These are phyloP conservation scores for Hylaeus anthracinus DNA, from an alignment of 1,140 invertebrate species.

Conservation along the genomic window DNA sequence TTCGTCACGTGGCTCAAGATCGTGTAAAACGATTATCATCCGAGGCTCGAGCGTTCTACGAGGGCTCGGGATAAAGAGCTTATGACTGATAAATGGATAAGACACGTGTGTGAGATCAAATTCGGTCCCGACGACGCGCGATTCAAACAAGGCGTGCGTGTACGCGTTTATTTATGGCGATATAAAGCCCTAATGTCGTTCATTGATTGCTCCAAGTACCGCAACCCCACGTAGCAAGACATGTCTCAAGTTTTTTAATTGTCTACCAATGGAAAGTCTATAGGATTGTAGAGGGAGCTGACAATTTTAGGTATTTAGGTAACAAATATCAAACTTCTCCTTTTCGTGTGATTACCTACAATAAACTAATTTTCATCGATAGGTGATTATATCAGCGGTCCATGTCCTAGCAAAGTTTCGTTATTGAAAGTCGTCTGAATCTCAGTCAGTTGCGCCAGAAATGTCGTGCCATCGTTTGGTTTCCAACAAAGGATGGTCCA, in stretches of 20 bases:
- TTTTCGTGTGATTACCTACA: too few species aligned
- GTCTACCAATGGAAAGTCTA: too few species aligned
- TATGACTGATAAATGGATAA: constrained; percentile 32
- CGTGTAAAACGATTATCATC: constrained; percentile 41
- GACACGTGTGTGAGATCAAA: constrained; percentile 33
- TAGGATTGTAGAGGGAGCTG: too few species aligned
- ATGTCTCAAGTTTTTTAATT: too few species aligned
- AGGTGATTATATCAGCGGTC: background rate
- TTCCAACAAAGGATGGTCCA: constrained; percentile 36
- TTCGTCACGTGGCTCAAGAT: constrained; percentile 27
- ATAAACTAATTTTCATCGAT: background rate
- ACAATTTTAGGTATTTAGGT: too few species aligned
- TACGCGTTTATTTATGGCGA: background rate
- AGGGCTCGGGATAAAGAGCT: constrained; percentile 17
- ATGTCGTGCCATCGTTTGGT: background rate
- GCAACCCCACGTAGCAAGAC: background rate
- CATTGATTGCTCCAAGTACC: background rate
- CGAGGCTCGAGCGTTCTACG: constrained; percentile 1
- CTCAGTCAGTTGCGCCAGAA: too few species aligned
- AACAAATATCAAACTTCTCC: too few species aligned
- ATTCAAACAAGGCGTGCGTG: too few species aligned
- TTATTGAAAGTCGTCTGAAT: background rate
- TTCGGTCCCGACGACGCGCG: background rate
- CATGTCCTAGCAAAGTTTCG: background rate
- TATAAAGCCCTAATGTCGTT: background rate